Base-by-base conservation (phyloP, 2,113 vertebrate species). In the Nothobranchius kuhntae region DNA sequence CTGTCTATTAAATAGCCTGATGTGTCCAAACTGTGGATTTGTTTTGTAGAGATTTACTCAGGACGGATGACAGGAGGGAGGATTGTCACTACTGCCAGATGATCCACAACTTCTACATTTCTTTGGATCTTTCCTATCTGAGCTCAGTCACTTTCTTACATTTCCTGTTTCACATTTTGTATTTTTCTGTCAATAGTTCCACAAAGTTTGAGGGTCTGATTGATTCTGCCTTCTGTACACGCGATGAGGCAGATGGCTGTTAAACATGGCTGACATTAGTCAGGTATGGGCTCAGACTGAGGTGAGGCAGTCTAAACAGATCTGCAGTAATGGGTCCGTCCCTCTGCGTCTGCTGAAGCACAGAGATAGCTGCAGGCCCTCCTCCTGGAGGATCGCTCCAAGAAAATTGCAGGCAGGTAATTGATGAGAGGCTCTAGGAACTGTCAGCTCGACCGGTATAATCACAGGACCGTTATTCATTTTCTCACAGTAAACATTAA, bases 241-340 rank as follows among this genome's bases (percentile, higher is more conserved):
- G 72, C n/a, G 87, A 91, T 89, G 90, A 88, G 83, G 70, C 65
- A 66, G 87, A 62, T 50, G 53, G 67, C 77, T 79, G 77, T 89
- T 91, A 85, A 89, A 91, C 83, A 89, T 75, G 65, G 71, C 60
- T 68, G 82, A 75, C 86, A 82, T 88, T 77, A 87, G 75, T 80
- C 68, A 61, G 72, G 79, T 73, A 61, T 70, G 52, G 52, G 40
- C 64, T 71, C 63, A 87, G 77, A 89, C 84, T 81, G 73, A 75
- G 85, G 81, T 72, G 83, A 86, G 66, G 56, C 74, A 65, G 69
- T 64, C 77, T 77, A 88, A 89, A 89, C 86, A 86, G 65, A 85
- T 64, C 68, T 62, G 45, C 35, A 53, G 77, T 87, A 89, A 91
- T 86, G 78, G 71, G 74, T 71, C 57, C 54, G 14, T 69, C 63